Conservation (phyloP, 2,888 invertebrate species). For the Rambutsinella grinnellia region DNA sequence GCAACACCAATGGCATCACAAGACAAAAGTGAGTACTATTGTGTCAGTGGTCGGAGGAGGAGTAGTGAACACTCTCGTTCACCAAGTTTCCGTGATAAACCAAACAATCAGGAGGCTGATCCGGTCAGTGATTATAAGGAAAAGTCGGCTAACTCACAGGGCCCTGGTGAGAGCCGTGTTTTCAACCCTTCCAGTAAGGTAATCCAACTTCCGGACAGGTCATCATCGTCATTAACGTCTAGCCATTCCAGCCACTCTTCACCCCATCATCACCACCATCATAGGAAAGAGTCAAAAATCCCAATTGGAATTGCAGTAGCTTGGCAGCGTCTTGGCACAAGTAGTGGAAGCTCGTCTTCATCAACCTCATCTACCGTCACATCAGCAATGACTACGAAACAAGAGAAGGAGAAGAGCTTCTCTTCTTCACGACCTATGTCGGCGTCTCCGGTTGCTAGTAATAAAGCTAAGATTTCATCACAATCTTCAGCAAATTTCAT, state of each 20-base stretch:
- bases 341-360: conserved; percentile 28
- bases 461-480: background rate
- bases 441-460: conserved; percentile 31
- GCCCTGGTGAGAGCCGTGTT: background rate
- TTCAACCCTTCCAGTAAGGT: conserved; percentile 46
- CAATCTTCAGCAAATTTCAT: background rate
- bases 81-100: conserved; percentile 31
- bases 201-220: conserved; percentile 38
- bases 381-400: conserved; percentile 40
- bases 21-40: background rate
- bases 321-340: conserved; percentile 63
- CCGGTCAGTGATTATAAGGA: conserved; percentile 36
- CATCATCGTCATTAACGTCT: background rate
- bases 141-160: conserved; percentile 22
- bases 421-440: conserved; percentile 51
- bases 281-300: conserved; percentile 51
- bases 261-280: conserved; percentile 26
- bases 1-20: background rate
- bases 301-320: conserved; percentile 66
- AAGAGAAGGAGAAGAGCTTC: conserved; percentile 7
- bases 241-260: background rate
- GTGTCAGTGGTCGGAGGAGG: conserved; percentile 1
- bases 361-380: too few relatives aligned
- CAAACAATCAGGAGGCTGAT: conserved; percentile 44
- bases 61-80: background rate